Percentiles rank a stretch among this genome's conserved stretches.
Conservation (phyloP, 2,797 vertebrate species). For the Hydrolagus colliei region DNA sequence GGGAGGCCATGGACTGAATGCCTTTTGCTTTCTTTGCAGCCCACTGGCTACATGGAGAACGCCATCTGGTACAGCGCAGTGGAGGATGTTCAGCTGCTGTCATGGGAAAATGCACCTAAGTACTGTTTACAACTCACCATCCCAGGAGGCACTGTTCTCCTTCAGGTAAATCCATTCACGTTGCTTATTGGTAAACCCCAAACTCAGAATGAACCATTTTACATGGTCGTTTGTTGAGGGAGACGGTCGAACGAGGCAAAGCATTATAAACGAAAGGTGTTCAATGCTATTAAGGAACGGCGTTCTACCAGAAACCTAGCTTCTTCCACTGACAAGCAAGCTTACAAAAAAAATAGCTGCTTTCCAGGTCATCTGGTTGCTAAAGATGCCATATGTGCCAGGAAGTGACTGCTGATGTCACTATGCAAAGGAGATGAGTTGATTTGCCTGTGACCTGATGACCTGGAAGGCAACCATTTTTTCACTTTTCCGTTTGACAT, state of each 20-base stretch:
- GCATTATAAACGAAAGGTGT: background rate
- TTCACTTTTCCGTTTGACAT: no score
- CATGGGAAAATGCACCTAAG: constrained; percentile 97
- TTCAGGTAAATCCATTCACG: constrained; percentile 69
- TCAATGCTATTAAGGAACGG: no score
- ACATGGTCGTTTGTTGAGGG: background rate
- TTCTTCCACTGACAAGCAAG: no score
- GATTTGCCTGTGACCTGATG: no score
- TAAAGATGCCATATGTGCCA: no score
- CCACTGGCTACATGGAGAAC: constrained; percentile 96
- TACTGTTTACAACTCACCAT: constrained; percentile 98
- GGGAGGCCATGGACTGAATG: background rate
- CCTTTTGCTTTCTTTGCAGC: constrained; percentile 59
- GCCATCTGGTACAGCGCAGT: constrained; percentile 93
- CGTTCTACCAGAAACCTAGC: no score
- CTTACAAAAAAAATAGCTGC: no score
- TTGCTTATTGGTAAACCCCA: background rate
- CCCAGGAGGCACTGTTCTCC: constrained; percentile 85
- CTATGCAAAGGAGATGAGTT: no score
- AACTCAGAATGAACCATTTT: background rate
- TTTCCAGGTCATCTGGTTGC: no score
- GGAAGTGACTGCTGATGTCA: no score
- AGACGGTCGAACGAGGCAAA: background rate
- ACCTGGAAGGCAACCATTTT: no score
- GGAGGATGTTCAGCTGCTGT: constrained; percentile 92